Percentiles rank a stretch among this genome's conserved stretches.
These are phyloP conservation scores for Tillus elongatus DNA, from an alignment of 2,888 invertebrate genomes.

Conservation along the genomic window DNA sequence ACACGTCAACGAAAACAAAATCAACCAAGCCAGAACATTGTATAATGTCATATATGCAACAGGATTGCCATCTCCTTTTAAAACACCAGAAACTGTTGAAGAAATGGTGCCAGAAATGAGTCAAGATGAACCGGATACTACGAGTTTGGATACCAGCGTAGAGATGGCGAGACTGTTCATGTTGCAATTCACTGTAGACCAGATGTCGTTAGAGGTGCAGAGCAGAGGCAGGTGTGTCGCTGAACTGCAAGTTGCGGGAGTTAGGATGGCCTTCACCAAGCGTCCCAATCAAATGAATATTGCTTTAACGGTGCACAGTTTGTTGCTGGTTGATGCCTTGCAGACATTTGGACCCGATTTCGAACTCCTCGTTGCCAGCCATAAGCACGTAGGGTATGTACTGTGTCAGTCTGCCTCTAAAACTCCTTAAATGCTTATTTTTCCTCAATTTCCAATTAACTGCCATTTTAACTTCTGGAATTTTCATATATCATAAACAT, in stretches of 20 bases:
- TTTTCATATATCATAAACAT: too few relatives aligned
- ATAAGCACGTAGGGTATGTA: constrained; percentile 81
- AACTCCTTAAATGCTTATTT: constrained; percentile 12
- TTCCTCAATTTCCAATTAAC: neutral
- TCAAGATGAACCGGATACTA: constrained; percentile 35
- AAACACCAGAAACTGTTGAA: constrained; percentile 28
- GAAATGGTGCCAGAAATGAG: constrained; percentile 23
- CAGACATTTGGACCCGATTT: constrained; percentile 94
- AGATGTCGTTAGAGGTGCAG: constrained; percentile 78
- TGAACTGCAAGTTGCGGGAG: constrained; percentile 86
- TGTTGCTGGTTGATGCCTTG: constrained; percentile 87
- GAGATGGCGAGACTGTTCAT: constrained; percentile 58
- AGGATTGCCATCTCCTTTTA: constrained; percentile 43
- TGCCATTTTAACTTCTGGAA: too few relatives aligned
- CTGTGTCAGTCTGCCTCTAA: neutral
- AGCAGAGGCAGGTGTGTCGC: constrained; percentile 82
- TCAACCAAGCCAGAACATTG: constrained; percentile 55
- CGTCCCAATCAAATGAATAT: constrained; percentile 66
- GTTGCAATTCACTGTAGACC: constrained; percentile 80
- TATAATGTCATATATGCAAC: constrained; percentile 39
- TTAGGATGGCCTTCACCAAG: constrained; percentile 65
- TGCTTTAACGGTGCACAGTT: constrained; percentile 81
- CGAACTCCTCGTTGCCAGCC: constrained; percentile 87
- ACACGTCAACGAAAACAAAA: constrained; percentile 87
- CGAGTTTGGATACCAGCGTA: constrained; percentile 44